A percentile compares a stretch with the other conserved stretches of the same genome.
Evolutionary conservation across 2,113 vertebrate species (phyloP).

Genomic region (Pteruthius melanotis): DNA sequence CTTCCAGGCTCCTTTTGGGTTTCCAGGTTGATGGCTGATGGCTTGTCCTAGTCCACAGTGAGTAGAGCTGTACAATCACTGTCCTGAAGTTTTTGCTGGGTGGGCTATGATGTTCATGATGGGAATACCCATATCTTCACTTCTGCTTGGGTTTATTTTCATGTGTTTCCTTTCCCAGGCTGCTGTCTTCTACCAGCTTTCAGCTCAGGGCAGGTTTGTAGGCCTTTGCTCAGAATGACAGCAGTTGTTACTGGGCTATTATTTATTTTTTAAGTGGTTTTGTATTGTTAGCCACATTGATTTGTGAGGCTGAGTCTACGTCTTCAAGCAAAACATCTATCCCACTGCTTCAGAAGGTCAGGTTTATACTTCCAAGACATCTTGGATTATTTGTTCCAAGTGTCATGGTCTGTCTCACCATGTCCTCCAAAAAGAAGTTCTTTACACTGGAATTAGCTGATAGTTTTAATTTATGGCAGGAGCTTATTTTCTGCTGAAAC

Average conservation of each 20-base stretch:
- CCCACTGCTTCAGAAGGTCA: not conserved
- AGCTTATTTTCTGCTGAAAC: not conserved
- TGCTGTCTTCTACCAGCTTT: not conserved
- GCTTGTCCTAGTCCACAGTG: not conserved
- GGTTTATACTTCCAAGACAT: not conserved
- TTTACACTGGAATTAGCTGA: not conserved
- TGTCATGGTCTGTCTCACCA: not conserved
- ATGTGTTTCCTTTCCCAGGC: not conserved
- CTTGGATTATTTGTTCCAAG: not conserved
- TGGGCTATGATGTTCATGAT: fast-evolving
- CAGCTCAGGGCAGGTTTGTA: not conserved
- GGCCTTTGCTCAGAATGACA: not conserved
- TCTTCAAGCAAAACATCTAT: not conserved
- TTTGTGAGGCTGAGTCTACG: not conserved
- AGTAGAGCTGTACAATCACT: not conserved
- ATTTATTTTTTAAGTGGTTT: not conserved
- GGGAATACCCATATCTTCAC: not conserved
- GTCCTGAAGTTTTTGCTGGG: not conserved
- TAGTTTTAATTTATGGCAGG: not conserved
- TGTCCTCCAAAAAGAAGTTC: not conserved
- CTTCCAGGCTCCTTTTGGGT: not conserved
- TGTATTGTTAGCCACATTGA: not conserved
- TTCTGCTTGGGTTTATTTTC: not conserved
- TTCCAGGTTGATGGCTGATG: not conserved
- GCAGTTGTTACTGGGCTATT: not conserved